Base-by-base conservation (phyloP, 2,888 invertebrate genomes). In the Heteromyza rotundicornis region DNA sequence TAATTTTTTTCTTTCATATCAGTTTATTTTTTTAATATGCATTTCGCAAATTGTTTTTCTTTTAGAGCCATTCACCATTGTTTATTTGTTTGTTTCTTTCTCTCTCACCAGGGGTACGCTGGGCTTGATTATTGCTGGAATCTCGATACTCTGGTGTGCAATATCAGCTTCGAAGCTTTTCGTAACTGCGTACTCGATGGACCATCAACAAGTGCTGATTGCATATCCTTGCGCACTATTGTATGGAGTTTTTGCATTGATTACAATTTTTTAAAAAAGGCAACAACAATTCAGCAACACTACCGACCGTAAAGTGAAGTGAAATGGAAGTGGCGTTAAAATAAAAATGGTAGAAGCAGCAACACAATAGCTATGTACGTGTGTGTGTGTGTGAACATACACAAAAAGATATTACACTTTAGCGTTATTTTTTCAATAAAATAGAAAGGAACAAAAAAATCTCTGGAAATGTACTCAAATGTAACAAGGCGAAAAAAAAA, bases 161-260 rank as follows among this genome's bases (percentile, higher is more conserved):
- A 81, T 89, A 66, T 90, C 91, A 22, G 90, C 92, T 27, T 90
- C 91, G 57, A 92, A 92, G 82, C 85, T 92, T 56, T 92, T 92
- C 82, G 90, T 91, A 60, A 89, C 89, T 44, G 90, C 91, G 22
- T 85, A 92, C 68, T 85, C 87, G 65, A 90, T 92, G 90, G 88
- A 90, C 75, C 88, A 89, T 78, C 91, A 90, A 80, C 90, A 90
- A 82, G 85, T 87, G 52, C 82, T 90, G 63, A 87, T 90, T 70
- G 90, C 90, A 62, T 92, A 92, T 84, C 92, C 92, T 14, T 92
- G 92, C 82, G 89, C 89, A 27, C 85, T 92, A 64, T 86, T 92
- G 64, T 92, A 92, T 80, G 90, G 90, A 62, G 90, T 92, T 60
- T 92, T 92, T 81, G 91, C 91, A 51, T 85, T 92, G 66, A 86